These are phyloP conservation scores for Bombus breviceps DNA, from an alignment of 1,140 invertebrate species.

Conservation along the genomic window DNA sequence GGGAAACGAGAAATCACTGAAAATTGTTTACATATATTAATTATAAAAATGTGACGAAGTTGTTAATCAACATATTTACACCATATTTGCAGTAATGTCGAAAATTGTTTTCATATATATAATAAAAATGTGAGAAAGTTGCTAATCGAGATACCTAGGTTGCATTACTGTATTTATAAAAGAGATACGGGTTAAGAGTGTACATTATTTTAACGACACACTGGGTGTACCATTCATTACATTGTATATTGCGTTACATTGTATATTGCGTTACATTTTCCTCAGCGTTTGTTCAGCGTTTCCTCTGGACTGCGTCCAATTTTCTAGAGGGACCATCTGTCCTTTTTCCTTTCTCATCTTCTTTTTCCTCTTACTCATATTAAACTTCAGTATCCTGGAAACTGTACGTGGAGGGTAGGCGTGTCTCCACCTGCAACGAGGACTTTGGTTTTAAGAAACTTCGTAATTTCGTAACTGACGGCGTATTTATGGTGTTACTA, in stretches of 20 bases:
- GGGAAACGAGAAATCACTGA: neutral
- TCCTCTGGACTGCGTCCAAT: conserved; percentile 24
- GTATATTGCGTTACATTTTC: conserved; percentile 14
- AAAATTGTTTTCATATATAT: neutral
- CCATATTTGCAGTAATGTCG: too few relatives aligned
- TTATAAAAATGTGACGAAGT: too few relatives aligned
- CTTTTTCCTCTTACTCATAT: conserved; percentile 22
- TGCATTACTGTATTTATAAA: neutral
- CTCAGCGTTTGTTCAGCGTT: conserved; percentile 8
- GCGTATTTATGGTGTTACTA: neutral
- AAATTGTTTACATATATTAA: neutral
- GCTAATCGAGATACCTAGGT: neutral
- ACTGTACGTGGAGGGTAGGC: neutral
- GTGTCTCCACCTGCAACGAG: neutral
- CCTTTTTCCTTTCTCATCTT: neutral
- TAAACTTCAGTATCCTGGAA: neutral
- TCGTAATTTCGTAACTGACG: neutral
- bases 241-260: conserved; percentile 17
- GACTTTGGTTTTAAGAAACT: neutral
- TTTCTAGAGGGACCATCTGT: neutral
- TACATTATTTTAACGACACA: conserved; percentile 6
- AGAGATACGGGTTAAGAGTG: too few relatives aligned
- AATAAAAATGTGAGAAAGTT: neutral
- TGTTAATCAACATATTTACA: neutral
- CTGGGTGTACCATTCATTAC: conserved; percentile 20